A percentile compares a stretch with the other conserved stretches of the same genome.
These are phyloP conservation scores for Spialia ferax DNA, from an alignment of 2,888 invertebrate genomes.

Conservation along the genomic window DNA sequence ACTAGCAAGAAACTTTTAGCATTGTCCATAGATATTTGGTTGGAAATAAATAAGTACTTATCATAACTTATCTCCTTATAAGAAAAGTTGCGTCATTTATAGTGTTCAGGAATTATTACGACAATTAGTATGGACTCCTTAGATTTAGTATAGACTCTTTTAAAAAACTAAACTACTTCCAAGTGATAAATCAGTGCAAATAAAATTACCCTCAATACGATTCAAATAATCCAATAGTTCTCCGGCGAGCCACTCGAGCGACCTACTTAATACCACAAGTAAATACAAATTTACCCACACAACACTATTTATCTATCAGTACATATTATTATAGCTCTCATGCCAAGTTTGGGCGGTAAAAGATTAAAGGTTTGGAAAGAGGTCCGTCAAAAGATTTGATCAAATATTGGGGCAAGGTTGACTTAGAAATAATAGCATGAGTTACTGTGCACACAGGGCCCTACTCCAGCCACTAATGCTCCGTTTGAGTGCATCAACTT, in stretches of 20 bases:
- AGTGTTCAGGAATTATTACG: too few relatives aligned
- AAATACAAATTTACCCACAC: conserved; percentile 16
- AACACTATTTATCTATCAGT: background rate
- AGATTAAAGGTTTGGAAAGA: conserved; percentile 70
- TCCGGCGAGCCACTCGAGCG: background rate
- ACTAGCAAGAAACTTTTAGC: too few relatives aligned
- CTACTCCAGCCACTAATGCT: conserved; percentile 74
- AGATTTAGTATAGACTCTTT: too few relatives aligned
- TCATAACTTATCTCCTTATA: too few relatives aligned
- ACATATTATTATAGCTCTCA: conserved; percentile 14
- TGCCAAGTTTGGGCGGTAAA: conserved; percentile 67
- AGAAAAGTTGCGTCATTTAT: too few relatives aligned
- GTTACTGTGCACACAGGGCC: conserved; percentile 77
- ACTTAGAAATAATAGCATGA: conserved; percentile 85
- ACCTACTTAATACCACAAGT: background rate
- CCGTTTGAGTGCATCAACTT: conserved; percentile 77
- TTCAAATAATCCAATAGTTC: conserved; percentile 3
- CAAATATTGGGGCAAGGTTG: conserved; percentile 77
- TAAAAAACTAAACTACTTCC: background rate
- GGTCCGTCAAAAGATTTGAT: conserved; percentile 76
- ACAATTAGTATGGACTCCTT: too few relatives aligned
- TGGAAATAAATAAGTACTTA: too few relatives aligned
- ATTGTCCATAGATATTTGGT: too few relatives aligned
- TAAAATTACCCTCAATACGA: conserved; percentile 1
- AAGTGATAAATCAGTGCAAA: background rate